Base-by-base conservation (phyloP, 2,888 invertebrate species). In the Branchellion lobata region DNA sequence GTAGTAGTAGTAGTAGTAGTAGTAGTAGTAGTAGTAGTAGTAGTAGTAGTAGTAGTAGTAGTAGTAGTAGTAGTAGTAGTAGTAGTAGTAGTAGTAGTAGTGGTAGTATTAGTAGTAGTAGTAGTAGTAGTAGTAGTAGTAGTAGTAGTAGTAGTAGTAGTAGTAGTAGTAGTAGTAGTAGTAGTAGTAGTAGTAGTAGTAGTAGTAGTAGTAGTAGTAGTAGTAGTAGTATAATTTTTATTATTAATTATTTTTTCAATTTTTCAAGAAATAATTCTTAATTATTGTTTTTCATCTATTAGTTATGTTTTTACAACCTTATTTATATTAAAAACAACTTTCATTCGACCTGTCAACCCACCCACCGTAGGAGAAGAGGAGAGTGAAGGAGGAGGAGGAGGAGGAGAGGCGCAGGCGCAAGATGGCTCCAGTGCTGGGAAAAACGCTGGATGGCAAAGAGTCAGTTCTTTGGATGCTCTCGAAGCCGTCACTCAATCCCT, bases 281-380 rank as follows among this genome's bases (percentile, higher is more conserved):
- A 5, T 11, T 69, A 8, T 65, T 74, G n/a, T n/a, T n/a, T n/a
- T n/a, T n/a, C n/a, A n/a, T n/a, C n/a, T n/a, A n/a, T n/a, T n/a
- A n/a, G n/a, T n/a, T n/a, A n/a, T n/a, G n/a, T n/a, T n/a, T n/a
- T n/a, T n/a, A n/a, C n/a, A n/a, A n/a, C n/a, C n/a, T n/a, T n/a
- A n/a, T n/a, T n/a, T n/a, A n/a, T n/a, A n/a, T n/a, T n/a, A n/a
- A n/a, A n/a, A n/a, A n/a, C n/a, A n/a, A n/a, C n/a, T n/a, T n/a
- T n/a, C n/a, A n/a, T n/a, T n/a, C n/a, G n/a, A n/a, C n/a, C n/a
- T n/a, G n/a, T n/a, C n/a, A n/a, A n/a, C n/a, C n/a, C n/a, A n/a
- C n/a, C n/a, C n/a, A n/a, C n/a, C n/a, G 27, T 51, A 82, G 82
- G 81, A 82, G 53, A 81, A 78, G 71, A 74, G 74, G 36, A 68